Conservation (phyloP, 2,113 vertebrate species). For the Rhynchomys soricoides region DNA sequence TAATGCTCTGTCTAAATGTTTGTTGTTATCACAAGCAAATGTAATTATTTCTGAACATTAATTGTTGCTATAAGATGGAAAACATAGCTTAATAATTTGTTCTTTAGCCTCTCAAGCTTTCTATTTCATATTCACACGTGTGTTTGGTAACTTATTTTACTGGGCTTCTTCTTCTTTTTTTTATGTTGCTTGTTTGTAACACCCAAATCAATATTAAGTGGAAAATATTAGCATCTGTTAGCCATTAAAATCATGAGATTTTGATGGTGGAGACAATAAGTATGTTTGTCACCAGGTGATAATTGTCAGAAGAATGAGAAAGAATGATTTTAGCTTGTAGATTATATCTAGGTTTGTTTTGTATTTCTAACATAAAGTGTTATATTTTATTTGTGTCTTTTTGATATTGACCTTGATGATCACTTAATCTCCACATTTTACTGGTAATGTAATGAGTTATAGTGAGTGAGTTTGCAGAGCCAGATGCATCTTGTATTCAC, state of each 20-base stretch:
- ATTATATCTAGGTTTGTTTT: neutral
- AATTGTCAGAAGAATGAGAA: neutral
- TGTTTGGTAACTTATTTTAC: neutral
- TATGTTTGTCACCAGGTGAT: neutral
- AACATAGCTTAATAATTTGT: neutral
- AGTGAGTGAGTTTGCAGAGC: slow-evolving; percentile 9
- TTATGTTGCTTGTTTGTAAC: neutral
- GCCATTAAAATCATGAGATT: neutral
- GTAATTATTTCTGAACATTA: neutral
- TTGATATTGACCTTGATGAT: neutral
- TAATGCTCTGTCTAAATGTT: slow-evolving; percentile 14
- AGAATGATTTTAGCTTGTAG: neutral
- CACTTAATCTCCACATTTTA: neutral
- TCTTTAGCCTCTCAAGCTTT: neutral
- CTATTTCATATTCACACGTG: neutral
- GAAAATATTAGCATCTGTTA: neutral
- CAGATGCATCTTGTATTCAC: neutral
- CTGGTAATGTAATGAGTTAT: neutral
- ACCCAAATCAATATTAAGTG: neutral
- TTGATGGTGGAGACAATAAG: neutral
- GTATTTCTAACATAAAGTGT: neutral
- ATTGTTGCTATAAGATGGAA: neutral
- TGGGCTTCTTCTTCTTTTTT: neutral
- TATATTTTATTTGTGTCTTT: neutral
- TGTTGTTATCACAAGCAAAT: neutral